Evolutionary conservation across 2,113 vertebrate species (phyloP).

Genomic region (Struthio camelus): DNA sequence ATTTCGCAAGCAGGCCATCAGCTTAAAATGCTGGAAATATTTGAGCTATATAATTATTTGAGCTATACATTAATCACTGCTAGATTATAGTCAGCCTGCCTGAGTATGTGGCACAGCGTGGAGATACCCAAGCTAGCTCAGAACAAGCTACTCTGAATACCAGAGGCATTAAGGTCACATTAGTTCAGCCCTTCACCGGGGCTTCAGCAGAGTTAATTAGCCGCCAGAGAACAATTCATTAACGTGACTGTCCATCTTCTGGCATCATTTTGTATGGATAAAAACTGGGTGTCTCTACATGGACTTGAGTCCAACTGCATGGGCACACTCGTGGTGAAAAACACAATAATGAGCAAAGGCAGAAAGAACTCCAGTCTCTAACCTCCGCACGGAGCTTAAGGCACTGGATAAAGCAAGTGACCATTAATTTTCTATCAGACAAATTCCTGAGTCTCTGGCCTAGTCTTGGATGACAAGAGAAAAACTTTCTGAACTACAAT

Average conservation of each 20-base stretch:
- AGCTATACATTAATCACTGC: neutral
- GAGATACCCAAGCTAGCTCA: neutral
- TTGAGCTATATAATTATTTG: neutral
- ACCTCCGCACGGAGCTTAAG: neutral
- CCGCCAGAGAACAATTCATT: neutral
- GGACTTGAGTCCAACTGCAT: neutral
- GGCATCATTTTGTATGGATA: neutral
- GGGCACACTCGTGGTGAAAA: neutral
- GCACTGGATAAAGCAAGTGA: neutral
- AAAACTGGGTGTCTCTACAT: neutral
- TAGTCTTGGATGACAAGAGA: neutral
- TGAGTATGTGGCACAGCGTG: neutral
- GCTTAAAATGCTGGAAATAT: neutral
- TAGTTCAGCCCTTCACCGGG: neutral
- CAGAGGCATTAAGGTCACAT: neutral
- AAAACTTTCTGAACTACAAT: neutral
- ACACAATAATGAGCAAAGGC: neutral
- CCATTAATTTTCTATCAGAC: neutral
- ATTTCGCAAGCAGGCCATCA: neutral
- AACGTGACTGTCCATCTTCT: neutral
- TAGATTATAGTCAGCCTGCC: neutral
- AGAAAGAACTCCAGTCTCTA: neutral
- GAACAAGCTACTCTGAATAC: neutral
- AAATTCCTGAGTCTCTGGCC: neutral
- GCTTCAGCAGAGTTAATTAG: neutral